Base-by-base conservation (phyloP, 1,140 invertebrate species). In the Trypoxylus dichotomus region DNA sequence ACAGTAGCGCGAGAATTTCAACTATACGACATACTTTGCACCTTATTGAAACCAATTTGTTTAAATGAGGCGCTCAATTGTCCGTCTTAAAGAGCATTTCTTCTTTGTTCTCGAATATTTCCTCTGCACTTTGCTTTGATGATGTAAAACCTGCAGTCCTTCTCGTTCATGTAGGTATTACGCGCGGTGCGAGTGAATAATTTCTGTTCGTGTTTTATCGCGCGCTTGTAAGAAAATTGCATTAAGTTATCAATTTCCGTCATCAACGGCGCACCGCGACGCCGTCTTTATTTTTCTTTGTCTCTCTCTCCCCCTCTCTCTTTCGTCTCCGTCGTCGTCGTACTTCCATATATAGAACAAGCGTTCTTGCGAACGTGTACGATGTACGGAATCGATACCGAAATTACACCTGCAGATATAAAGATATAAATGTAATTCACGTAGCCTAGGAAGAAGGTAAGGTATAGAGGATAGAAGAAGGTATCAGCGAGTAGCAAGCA, bases 391-490 rank as follows among this genome's bases (percentile, higher is more conserved):
- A 74, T 42, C 32, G 29, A 74, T 74, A 32, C 42, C 42, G 15
- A 74, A 74, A 74, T 74, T 74, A 74, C 73, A 74, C 29, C 73
- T 74, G 32, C 73, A 74, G 73, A 74, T 74, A 29, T 74, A 74
- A 74, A 74, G 73, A 74, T 74, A 42, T 47, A 47, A 74, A 74
- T 74, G 73, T 41, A 74, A 74, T 74, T 74, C 32, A 42, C 73
- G 73, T 74, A 74, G 32, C 11, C 10, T 29, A 10, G 58, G 6
- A n/a, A 60, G 54, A 24, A 27, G 8, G 15, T 43, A 43, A 43
- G 42, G 42, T 8, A 43, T 15, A 54, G 47, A 47, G n/a, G 3
- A n/a, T 3, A 47, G 47, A 6, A n/a, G n/a, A 6, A 15, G 47
- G 19, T 19, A 19, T 54, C 15, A 15, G 15, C 10, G 10, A 37